Percentiles rank a stretch among this genome's conserved stretches.
phyloP scores from a whole-genome alignment of 2,888 invertebrate genomes.

The Apocheima hispidaria region DNA sequence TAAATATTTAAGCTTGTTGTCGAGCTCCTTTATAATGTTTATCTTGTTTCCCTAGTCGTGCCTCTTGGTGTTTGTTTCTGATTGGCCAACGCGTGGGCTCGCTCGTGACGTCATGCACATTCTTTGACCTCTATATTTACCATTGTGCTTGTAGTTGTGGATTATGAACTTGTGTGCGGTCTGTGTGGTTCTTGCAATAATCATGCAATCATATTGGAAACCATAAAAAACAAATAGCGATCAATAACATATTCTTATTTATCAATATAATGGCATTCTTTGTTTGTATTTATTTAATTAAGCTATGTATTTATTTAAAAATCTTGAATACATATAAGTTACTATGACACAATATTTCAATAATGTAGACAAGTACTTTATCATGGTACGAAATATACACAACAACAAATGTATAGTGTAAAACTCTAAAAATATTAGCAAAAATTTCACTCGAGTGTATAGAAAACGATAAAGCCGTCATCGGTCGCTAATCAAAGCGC shows the following conservation, averaged over 20 bases:
- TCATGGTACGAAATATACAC: not conserved
- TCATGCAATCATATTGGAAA: conserved; percentile 25
- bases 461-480: conserved; percentile 33
- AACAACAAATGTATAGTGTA: not conserved
- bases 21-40: conserved; percentile 31
- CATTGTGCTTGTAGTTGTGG: conserved; percentile 60
- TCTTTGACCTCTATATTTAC: conserved; percentile 77
- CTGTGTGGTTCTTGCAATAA: conserved; percentile 29
- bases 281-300: not conserved
- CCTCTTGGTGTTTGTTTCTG: conserved; percentile 84
- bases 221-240: not conserved
- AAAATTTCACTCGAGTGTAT: conserved; percentile 18
- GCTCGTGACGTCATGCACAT: conserved; percentile 82
- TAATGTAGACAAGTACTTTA: no score
- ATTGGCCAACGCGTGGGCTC: conserved; percentile 84
- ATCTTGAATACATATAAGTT: not conserved
- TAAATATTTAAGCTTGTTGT: not conserved
- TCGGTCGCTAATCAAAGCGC: conserved; percentile 35
- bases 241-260: not conserved
- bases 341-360: no score
- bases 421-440: not conserved
- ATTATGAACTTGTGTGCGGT: conserved; percentile 39
- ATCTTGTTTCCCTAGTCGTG: conserved; percentile 83
- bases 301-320: not conserved
- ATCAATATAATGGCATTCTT: not conserved